These are phyloP conservation scores for Tethea ocularis DNA, from an alignment of 2,888 invertebrate genomes.

Conservation along the genomic window DNA sequence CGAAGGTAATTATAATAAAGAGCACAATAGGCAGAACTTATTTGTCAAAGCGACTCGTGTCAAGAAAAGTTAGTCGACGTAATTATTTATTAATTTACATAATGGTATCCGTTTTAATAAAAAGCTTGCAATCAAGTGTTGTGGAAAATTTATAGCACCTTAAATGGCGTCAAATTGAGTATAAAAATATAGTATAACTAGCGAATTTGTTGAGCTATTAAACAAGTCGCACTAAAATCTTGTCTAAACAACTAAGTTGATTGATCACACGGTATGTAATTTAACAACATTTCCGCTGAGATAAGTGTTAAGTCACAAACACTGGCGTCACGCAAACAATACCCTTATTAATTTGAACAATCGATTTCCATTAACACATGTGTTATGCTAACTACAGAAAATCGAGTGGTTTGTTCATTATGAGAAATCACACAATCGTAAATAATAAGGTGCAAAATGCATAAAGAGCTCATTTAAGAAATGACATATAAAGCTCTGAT, in stretches of 20 bases:
- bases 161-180: background rate
- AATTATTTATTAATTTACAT: too few relatives aligned
- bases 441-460: too few relatives aligned
- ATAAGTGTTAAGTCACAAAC: conserved; percentile 21
- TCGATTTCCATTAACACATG: background rate
- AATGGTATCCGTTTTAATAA: too few relatives aligned
- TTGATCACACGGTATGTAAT: conserved; percentile 10
- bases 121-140: background rate
- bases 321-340: background rate
- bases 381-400: background rate
- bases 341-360: background rate
- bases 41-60: background rate
- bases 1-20: background rate
- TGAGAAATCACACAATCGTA: background rate
- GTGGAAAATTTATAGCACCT: background rate
- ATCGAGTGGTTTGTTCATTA: background rate
- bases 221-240: conserved; percentile 4
- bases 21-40: background rate
- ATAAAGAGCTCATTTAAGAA: too few relatives aligned
- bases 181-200: background rate
- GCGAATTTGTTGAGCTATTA: conserved; percentile 4
- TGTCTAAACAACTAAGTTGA: conserved; percentile 8
- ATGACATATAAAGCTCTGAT: too few relatives aligned
- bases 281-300: conserved; percentile 16
- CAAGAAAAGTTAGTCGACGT: background rate